Base-by-base conservation (phyloP, 1,140 invertebrate species). In the Scaptomyza montana region DNA sequence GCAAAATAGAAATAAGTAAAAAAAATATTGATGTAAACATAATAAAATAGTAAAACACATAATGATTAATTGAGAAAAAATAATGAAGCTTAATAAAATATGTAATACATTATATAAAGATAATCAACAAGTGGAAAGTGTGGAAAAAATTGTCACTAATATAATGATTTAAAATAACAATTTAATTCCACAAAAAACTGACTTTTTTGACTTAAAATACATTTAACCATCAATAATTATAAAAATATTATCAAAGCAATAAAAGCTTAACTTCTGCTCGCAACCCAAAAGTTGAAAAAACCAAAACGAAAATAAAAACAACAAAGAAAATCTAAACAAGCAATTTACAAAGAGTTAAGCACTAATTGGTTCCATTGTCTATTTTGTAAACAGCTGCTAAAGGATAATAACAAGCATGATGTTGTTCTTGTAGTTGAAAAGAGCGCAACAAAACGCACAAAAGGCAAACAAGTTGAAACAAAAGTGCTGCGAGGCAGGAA, bases 401-500 rank as follows among this genome's bases (percentile, higher is more conserved):
- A 61, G 70, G 70, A 73, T 50, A 73, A 68, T 68, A 16, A 53
- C 21, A 55, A 53, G 21, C 50, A 60, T 28, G 63, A 73, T 68
- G 70, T 56, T 73, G 39, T 61, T 68, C 30, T 61, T 68, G 70
- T 59, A 28, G 57, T 5, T 5, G 9, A n/a, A 36, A 36, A 9
- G 33, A 36, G 51, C 21, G 13, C 50, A 47, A 50, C 30, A 55
- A 36, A 12, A 53, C 39, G 55, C 41, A 54, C 19, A 49, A 68
- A 57, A 64, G 66, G 53, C 51, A 9, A 43, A 43, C 39, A 43
- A 69, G 51, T 51, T 25, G 53, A 55, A 33, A 67, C 39, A 71
- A 36, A 64, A 57, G 54, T 16, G 63, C 63, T 28, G 54, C 9
- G n/a, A 33, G 43, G 36, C 54, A 45, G 56, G 65, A 39, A 65